Conservation (phyloP, 2,888 invertebrate genomes). For the Agrochola lota region DNA sequence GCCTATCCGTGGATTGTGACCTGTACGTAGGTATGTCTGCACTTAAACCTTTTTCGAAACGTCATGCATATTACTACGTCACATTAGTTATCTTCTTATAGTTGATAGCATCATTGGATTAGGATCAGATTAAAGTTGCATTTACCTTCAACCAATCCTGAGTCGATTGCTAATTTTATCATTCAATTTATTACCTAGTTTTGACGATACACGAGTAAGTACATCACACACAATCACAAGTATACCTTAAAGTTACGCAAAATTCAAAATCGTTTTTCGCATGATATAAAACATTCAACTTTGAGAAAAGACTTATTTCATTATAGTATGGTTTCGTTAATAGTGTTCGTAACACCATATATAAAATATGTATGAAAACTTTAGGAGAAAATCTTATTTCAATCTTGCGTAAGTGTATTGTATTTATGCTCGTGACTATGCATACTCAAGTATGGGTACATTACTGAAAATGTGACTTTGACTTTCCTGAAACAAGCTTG, state of each 20-base stretch:
- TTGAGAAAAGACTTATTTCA: neutral
- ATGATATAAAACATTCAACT: neutral
- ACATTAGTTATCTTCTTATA: neutral
- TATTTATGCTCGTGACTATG: neutral
- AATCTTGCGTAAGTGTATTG: neutral
- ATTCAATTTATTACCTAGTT: neutral
- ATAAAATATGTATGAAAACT: neutral
- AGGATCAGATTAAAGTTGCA: neutral
- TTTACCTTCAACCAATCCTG: neutral
- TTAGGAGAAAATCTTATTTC: neutral
- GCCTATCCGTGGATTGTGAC: neutral
- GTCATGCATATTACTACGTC: neutral
- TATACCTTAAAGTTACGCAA: neutral
- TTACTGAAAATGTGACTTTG: neutral
- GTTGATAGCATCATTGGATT: neutral
- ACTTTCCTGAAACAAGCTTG: neutral
- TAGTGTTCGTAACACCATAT: neutral
- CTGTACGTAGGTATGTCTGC: too few species aligned
- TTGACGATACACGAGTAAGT: neutral
- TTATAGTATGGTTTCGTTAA: neutral
- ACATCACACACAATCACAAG: too few species aligned
- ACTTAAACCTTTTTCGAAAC: neutral
- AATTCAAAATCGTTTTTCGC: neutral
- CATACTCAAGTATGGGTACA: neutral
- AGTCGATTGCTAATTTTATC: neutral